Conservation (phyloP, 2,888 invertebrate genomes). For the Hirtodrosophila histrioides region DNA sequence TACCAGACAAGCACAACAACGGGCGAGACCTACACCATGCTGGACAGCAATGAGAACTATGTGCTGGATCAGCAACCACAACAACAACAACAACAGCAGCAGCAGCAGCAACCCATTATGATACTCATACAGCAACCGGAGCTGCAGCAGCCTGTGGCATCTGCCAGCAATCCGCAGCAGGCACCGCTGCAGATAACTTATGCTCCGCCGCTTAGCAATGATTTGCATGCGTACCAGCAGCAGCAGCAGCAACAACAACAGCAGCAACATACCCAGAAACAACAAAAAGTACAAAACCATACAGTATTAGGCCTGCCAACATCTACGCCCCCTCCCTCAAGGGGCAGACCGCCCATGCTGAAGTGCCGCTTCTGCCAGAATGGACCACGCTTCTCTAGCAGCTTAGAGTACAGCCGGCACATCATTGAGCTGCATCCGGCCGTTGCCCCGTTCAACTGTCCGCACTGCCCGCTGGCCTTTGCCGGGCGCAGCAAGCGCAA, state of each 20-base stretch:
- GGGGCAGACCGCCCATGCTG: constrained; percentile 60
- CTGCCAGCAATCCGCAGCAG: constrained; percentile 71
- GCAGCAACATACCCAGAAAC: constrained; percentile 2
- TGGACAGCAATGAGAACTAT: constrained; percentile 37
- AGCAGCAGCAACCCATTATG: constrained; percentile 67
- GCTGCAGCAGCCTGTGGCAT: constrained; percentile 61
- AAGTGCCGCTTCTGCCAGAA: constrained; percentile 81
- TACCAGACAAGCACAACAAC: constrained; percentile 59
- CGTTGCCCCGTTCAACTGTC: constrained; percentile 78
- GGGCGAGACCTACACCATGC: constrained; percentile 6
- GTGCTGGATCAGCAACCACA: constrained; percentile 22
- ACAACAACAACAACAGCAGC: constrained; percentile 8
- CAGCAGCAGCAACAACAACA: constrained; percentile 25
- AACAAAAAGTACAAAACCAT: constrained; percentile 52
- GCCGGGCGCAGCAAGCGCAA: constrained; percentile 73
- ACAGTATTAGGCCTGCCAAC: constrained; percentile 56
- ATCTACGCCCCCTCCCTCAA: constrained; percentile 10
- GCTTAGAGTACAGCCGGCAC: constrained; percentile 80
- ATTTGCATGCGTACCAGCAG: constrained; percentile 43
- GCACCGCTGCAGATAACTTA: constrained; percentile 59
- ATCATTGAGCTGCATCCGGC: constrained; percentile 80
- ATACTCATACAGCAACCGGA: constrained; percentile 70
- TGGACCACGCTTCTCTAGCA: constrained; percentile 79
- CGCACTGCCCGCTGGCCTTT: constrained; percentile 75
- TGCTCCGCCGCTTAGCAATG: constrained; percentile 36